These are phyloP conservation scores for Arothron firmamentum DNA, from an alignment of 2,113 vertebrate species.

Conservation along the genomic window DNA sequence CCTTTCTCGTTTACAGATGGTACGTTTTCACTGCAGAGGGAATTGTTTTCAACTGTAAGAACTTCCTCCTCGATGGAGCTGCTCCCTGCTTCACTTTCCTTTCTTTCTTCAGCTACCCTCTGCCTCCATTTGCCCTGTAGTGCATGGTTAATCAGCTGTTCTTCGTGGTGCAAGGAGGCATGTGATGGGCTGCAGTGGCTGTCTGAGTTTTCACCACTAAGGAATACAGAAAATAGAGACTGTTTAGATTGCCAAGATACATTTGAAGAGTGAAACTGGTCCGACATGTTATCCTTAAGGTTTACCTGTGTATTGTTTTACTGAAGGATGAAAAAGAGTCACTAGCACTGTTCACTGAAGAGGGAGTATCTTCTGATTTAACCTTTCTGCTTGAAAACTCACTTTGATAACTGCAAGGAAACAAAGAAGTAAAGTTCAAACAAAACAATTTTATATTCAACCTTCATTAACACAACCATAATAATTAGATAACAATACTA, in stretches of 20 bases:
- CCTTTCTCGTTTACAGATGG: constrained; percentile 86
- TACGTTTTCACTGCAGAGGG: constrained; percentile 79
- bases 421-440: background rate
- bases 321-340: constrained; percentile 79
- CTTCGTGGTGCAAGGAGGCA: constrained; percentile 68
- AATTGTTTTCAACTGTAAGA: constrained; percentile 78
- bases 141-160: constrained; percentile 63
- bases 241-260: background rate
- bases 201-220: constrained; percentile 68
- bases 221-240: background rate
- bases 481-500: background rate
- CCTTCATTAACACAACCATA: background rate
- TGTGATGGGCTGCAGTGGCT: constrained; percentile 75
- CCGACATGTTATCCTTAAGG: background rate
- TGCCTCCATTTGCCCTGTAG: constrained; percentile 72
- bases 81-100: constrained; percentile 61
- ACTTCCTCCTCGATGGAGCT: constrained; percentile 82
- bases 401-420: constrained; percentile 67
- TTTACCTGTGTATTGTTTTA: constrained; percentile 79
- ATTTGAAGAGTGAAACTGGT: background rate
- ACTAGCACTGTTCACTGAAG: constrained; percentile 76
- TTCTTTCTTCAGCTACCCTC: constrained; percentile 62
- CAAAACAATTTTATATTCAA: background rate
- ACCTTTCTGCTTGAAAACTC: constrained; percentile 61
- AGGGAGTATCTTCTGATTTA: constrained; percentile 68